phyloP scores from a whole-genome alignment of 2,797 vertebrate genomes.

The Xiphorhynchus erythropygius region DNA sequence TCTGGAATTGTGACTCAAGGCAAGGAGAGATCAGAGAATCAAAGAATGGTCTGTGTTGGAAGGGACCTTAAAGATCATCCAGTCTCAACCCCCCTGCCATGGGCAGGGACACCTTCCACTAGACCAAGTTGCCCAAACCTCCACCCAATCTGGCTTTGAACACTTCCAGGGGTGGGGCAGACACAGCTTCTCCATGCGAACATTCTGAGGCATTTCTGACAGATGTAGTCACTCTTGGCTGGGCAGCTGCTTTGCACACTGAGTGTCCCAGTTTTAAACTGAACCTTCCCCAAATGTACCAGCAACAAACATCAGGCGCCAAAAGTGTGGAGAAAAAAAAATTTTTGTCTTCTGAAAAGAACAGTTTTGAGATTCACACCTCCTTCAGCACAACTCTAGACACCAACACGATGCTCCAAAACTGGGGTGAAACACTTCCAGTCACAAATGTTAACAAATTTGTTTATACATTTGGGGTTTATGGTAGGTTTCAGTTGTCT shows the following conservation, averaged over 20 bases:
- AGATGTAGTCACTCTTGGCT: accelerated
- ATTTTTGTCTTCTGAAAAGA: accelerated
- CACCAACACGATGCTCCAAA: accelerated
- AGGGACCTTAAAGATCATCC: background rate
- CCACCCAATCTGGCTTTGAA: background rate
- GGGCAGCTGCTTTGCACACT: background rate
- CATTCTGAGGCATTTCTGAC: background rate
- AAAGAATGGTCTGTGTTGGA: background rate
- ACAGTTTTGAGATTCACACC: background rate
- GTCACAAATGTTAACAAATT: background rate
- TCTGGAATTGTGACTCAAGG: background rate
- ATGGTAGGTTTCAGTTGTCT: background rate
- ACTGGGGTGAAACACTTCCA: background rate
- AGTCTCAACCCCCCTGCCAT: accelerated
- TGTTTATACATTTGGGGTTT: background rate
- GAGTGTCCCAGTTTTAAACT: background rate
- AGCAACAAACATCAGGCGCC: background rate
- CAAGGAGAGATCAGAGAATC: background rate
- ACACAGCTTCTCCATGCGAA: background rate
- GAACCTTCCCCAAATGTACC: background rate
- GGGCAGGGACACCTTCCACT: background rate
- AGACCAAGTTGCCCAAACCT: accelerated
- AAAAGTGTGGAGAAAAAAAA: background rate
- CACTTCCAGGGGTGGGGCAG: background rate
- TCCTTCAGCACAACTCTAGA: background rate